Evolutionary conservation across 2,797 vertebrate species (phyloP), one percentile per base, ranked within the genome.

Genomic region (Enteromius radiatus): DNA sequence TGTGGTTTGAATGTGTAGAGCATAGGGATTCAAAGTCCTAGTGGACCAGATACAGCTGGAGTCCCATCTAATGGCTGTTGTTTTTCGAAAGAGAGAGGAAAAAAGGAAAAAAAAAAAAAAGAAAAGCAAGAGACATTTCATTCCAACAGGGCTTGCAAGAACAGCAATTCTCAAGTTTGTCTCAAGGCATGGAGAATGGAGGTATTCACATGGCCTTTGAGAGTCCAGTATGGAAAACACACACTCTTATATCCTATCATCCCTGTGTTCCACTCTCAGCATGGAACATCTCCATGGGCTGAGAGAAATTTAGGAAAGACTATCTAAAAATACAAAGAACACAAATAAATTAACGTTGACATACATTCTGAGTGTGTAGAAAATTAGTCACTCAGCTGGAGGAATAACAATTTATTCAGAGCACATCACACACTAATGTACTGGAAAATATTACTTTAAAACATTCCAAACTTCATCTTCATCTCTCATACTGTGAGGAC

Each of bases 11-110:
- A 3, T 83, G 80, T 28, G 49, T 23, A 70, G 33, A 31, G 28
- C 12, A 71, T 38, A 14, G 92, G 94, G 84, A 92, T 92, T 91
- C 91, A 92, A 86, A 88, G 89, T 91, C 90, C 90, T 70, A 80
- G 79, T 92, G 85, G 90, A 88, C 88, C 87, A 89, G 88, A 90
- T 90, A 88, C 91, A 61, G 86, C 87, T 86, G 83, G 17, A 88
- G 63, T 75, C 86, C 82, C 88, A 89, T 85, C 83, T 89, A 91
- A 89, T 91, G 91, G 85, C 85, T 81, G 65, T 84, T 86, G 88
- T 84, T 52, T 75, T 47, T 71, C 9, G 74, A 75, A 52, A 47
- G 28, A 65, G 28, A 78, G 31, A 56, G 47, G 49, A 15, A 80
- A 82, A 17, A 64, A 56, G 23, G 54, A 26, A 41, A 49, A 41